Evolutionary conservation across 2,888 invertebrate genomes (phyloP).

Genomic region (Diaphora mendica): DNA sequence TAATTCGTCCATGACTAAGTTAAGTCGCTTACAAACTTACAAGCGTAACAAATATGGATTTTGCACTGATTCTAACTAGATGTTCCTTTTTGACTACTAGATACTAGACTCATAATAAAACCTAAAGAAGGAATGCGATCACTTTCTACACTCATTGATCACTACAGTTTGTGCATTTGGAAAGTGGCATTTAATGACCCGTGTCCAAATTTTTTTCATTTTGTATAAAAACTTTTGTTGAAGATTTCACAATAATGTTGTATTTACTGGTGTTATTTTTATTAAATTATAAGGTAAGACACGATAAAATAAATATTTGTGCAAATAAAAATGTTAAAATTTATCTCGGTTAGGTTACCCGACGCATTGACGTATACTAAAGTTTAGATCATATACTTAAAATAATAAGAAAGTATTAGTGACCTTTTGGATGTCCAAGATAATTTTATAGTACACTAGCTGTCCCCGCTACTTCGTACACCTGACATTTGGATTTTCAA

Average conservation of each 20-base stretch:
- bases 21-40: conserved; percentile 35
- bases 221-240: neutral
- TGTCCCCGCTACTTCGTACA: no score
- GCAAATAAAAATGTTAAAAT: neutral
- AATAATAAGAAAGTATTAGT: neutral
- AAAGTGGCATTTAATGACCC: neutral
- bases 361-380: no score
- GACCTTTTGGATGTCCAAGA: neutral
- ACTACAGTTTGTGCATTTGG: neutral
- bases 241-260: neutral
- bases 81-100: no score
- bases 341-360: neutral
- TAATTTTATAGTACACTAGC: neutral
- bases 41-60: conserved; percentile 48
- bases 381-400: neutral
- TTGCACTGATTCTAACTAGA: conserved; percentile 44
- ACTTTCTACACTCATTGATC: neutral
- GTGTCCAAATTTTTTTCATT: neutral
- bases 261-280: neutral
- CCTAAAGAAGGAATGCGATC: conserved; percentile 20
- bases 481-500: no score
- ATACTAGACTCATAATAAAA: neutral
- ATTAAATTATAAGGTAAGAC: no score
- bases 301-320: no score
- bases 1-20: conserved; percentile 40